A percentile compares a stretch with the other conserved stretches of the same genome.
phyloP scores from a whole-genome alignment of 2,888 invertebrate species.

The Erebia aethiops region DNA sequence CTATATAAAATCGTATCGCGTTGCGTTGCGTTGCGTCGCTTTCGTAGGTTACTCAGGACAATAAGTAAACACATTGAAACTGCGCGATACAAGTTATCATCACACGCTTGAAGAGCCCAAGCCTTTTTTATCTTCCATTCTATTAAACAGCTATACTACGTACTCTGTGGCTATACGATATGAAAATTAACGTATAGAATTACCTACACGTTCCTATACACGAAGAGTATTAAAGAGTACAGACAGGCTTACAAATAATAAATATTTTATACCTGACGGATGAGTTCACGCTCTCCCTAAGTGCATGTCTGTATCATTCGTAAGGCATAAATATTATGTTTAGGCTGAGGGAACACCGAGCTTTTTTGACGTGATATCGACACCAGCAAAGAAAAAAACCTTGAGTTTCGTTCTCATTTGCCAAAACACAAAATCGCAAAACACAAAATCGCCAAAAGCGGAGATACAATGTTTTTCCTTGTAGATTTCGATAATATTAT shows the following conservation, averaged over 20 bases:
- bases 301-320: conserved; percentile 46
- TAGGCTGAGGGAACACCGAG: conserved; percentile 39
- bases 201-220: background rate
- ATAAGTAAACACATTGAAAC: too few species aligned
- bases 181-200: conserved; percentile 5
- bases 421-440: too few species aligned
- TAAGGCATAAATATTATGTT: conserved; percentile 42
- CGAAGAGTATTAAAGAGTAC: conserved; percentile 47
- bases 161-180: background rate
- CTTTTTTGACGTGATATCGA: background rate
- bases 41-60: too few species aligned
- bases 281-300: conserved; percentile 49
- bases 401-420: too few species aligned
- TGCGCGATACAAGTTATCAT: too few species aligned
- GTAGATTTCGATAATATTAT: too few species aligned
- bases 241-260: conserved; percentile 36
- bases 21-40: too few species aligned
- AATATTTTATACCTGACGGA: conserved; percentile 46
- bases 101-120: background rate
- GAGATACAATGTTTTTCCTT: too few species aligned
- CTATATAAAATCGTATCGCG: too few species aligned
- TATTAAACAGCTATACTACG: background rate
- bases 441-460: too few species aligned
- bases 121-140: background rate
- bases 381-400: too few species aligned